Percentiles rank a stretch among this genome's conserved stretches.
These are phyloP conservation scores for Cheiracanthium punctorium DNA, from an alignment of 2,888 invertebrate genomes.

Conservation along the genomic window DNA sequence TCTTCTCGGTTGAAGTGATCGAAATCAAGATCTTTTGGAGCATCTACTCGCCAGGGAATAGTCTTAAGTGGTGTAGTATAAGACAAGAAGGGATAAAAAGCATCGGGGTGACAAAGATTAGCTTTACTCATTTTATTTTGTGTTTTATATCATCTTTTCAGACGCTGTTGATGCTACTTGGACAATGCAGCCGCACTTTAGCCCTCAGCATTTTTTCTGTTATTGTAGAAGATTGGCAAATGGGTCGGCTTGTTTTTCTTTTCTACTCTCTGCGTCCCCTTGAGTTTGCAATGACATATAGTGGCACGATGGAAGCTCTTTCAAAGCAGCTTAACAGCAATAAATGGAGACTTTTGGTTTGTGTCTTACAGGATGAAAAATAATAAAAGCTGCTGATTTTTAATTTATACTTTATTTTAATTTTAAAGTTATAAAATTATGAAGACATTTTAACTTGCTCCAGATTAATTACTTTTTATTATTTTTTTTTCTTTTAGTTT, in stretches of 20 bases:
- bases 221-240: conserved; percentile 46
- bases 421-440: too few species aligned
- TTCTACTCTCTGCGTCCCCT: conserved; percentile 10
- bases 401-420: too few species aligned
- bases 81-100: conserved; percentile 41
- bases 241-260: conserved; percentile 41
- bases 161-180: conserved; percentile 40
- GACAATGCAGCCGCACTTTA: conserved; percentile 56
- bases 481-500: too few species aligned
- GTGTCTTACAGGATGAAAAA: too few species aligned
- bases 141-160: conserved; percentile 27
- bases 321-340: too few species aligned
- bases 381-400: too few species aligned
- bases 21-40: conserved; percentile 32
- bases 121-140: conserved; percentile 41
- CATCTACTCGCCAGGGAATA: conserved; percentile 47
- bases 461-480: too few species aligned
- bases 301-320: too few species aligned
- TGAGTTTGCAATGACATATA: too few species aligned
- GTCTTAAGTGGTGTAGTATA: conserved; percentile 44
- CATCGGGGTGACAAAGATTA: conserved; percentile 67
- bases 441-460: too few species aligned
- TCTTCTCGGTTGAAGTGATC: conserved; percentile 39
- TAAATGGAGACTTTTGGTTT: too few species aligned
- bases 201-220: conserved; percentile 58